Percentiles rank a stretch among this genome's conserved stretches.
Conservation (phyloP, 2,113 vertebrate genomes). For the Hypomesus transpacificus region DNA sequence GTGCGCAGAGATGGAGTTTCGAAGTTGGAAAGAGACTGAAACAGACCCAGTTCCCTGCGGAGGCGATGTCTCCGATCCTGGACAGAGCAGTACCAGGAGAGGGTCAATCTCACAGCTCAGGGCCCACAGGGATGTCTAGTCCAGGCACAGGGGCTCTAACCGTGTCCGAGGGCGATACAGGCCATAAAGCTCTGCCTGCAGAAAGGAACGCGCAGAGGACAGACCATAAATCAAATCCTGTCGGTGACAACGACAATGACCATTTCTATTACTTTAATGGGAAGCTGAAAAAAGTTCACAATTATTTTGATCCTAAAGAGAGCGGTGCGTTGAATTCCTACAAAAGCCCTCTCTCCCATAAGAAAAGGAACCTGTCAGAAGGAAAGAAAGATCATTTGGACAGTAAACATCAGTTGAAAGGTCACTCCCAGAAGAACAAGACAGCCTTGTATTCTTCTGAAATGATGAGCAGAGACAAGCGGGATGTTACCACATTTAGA, state of each 20-base stretch:
- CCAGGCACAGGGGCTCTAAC: neutral
- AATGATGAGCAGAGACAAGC: neutral
- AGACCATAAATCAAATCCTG: neutral
- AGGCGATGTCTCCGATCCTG: neutral
- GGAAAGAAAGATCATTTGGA: too few species aligned
- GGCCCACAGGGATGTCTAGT: too few species aligned
- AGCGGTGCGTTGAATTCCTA: neutral
- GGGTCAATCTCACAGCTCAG: neutral
- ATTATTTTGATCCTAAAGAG: neutral
- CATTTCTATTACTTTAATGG: constrained; percentile 5
- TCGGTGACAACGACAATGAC: neutral
- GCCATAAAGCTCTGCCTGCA: neutral
- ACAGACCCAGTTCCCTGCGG: neutral
- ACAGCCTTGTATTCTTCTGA: neutral
- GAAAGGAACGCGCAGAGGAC: neutral
- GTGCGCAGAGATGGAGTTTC: neutral
- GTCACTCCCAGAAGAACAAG: neutral
- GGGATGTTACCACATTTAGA: neutral
- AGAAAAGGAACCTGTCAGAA: too few species aligned
- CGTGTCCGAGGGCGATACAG: neutral
- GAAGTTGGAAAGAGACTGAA: neutral
- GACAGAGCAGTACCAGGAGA: neutral
- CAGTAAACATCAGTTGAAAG: too few species aligned
- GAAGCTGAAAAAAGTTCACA: neutral
- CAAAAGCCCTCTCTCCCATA: neutral